A percentile compares a stretch with the other conserved stretches of the same genome.
These are phyloP conservation scores for Aspidoscelis tigris DNA, from an alignment of 2,113 vertebrate genomes.

Conservation along the genomic window DNA sequence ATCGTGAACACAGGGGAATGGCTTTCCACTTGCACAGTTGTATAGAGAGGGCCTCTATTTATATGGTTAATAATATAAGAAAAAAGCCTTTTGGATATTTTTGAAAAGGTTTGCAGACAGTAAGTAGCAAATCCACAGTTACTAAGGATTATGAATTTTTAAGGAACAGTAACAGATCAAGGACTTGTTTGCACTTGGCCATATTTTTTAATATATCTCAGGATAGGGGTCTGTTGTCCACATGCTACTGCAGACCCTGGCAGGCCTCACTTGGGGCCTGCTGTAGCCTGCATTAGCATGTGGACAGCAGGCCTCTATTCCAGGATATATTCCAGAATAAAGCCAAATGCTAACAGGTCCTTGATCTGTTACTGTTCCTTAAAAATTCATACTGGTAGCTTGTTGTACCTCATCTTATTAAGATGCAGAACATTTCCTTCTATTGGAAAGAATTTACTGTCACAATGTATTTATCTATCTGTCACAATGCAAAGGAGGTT, in stretches of 20 bases:
- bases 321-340: too few species aligned
- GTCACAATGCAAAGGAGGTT: slow-evolving; percentile 22
- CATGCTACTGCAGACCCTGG: too few species aligned
- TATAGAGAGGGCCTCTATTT: background rate
- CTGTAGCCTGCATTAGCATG: too few species aligned
- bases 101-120: background rate
- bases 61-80: background rate
- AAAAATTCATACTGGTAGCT: too few species aligned
- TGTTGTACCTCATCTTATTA: background rate
- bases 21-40: background rate
- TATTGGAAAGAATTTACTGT: background rate
- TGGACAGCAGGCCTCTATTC: too few species aligned
- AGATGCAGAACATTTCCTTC: background rate
- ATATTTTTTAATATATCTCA: too few species aligned
- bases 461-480: background rate
- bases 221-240: too few species aligned
- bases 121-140: background rate
- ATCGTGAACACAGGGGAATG: background rate
- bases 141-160: background rate
- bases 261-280: too few species aligned
- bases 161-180: background rate
- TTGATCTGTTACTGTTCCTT: too few species aligned
- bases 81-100: background rate
- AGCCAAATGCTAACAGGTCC: too few species aligned
- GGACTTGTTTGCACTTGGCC: too few species aligned